Evolutionary conservation across 2,797 vertebrate genomes (phyloP), one percentile per base, ranked within the genome.

Genomic region (Numenius phaeopus): DNA sequence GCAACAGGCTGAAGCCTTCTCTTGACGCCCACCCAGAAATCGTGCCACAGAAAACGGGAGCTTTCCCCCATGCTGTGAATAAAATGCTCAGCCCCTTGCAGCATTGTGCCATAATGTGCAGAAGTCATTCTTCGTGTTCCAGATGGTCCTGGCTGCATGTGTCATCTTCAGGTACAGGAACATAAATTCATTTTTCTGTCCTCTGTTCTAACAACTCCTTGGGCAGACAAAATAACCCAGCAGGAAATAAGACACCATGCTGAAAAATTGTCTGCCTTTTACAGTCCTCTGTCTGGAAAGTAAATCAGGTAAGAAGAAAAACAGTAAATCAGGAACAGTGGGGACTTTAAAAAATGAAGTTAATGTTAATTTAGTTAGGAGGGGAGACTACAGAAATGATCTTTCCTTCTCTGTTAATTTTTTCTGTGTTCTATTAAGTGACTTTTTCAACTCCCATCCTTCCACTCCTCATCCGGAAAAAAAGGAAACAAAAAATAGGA

Each of bases 231-330:
- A 92, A 92, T 91, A 96, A 91, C 58, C 55, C 94, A 94, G 62
- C 93, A 94, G 64, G 87, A 98, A 96, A 97, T 87, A 89, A 87
- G 89, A 96, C 76, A 80, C 49, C 58, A 88, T 67, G 95, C 89
- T 94, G 93, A 96, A 93, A 97, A 96, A 96, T 90, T 94, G 88
- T 86, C 57, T 94, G 80, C 95, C 32, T 92, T 91, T 90, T 87
- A 69, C 83, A 95, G 94, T 87, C 83, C 83, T 95, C 94, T 37
- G 42, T 98, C 97, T 98, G 98, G 97, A 98, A 97, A 98, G 97
- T 61, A 69, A 89, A 97, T 97, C 91, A 92, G 83, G 76, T 80
- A 78, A 78, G 86, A 76, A 91, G 79, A 80, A 92, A 94, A 93
- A 77, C 66, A 84, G 39, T 96, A 97, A 98, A 98, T 98, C 95